Evolutionary conservation across 2,888 invertebrate genomes (phyloP).

Genomic region (Cerceris ruficornis): DNA sequence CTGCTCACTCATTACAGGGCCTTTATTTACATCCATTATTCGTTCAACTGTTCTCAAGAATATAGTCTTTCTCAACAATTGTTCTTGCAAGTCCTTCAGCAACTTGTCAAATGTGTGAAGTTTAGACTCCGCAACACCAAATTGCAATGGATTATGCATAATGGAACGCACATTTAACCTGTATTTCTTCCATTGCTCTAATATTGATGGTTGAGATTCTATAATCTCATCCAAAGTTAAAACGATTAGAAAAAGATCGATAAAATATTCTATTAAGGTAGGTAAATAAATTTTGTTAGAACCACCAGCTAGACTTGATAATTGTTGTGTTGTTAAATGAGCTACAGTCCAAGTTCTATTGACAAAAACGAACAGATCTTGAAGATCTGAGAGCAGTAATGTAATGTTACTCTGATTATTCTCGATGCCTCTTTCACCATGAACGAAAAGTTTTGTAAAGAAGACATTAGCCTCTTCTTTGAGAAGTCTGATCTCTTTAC

Average conservation of each 20-base stretch:
- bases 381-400: conserved; percentile 74
- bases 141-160: conserved; percentile 85
- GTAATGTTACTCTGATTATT: conserved; percentile 75
- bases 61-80: conserved; percentile 84
- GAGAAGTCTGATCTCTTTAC: conserved; percentile 88
- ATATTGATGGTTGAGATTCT: conserved; percentile 83
- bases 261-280: conserved; percentile 83
- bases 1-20: conserved; percentile 85
- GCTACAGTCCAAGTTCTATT: conserved; percentile 73
- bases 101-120: conserved; percentile 88
- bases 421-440: conserved; percentile 79
- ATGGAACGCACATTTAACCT: conserved; percentile 88
- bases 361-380: conserved; percentile 74
- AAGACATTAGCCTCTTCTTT: conserved; percentile 86
- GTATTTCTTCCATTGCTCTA: conserved; percentile 90
- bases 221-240: conserved; percentile 88
- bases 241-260: conserved; percentile 87
- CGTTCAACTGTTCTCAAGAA: conserved; percentile 82
- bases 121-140: conserved; percentile 85
- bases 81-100: conserved; percentile 87
- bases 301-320: conserved; percentile 72
- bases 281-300: conserved; percentile 77
- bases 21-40: conserved; percentile 82
- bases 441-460: conserved; percentile 82
- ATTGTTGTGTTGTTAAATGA: conserved; percentile 73